Evolutionary conservation across 2,113 vertebrate genomes (phyloP), one percentile per base, ranked within the genome.

Genomic region (Gadus chalcogrammus): DNA sequence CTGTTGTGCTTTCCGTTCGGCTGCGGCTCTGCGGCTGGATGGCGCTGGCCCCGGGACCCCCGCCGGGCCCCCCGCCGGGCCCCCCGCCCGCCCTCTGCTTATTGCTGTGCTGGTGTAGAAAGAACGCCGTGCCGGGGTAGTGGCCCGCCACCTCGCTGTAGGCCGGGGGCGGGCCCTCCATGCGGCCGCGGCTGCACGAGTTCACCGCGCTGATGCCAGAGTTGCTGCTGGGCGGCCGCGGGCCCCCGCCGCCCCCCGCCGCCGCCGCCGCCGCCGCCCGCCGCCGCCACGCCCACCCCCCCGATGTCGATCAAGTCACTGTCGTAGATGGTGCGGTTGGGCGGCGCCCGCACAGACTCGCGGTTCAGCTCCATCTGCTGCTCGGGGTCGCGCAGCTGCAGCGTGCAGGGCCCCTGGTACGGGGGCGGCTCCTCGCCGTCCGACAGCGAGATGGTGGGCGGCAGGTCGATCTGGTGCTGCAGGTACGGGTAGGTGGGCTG

Each of bases 321-420:
- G 92, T 98, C 95, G 76, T 98, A 99, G 90, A 99, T 94, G 90
- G 97, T 99, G 84, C 97, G 89, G 91, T 99, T 99, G 83, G 97
- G 97, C 0, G 97, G 97, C 0, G 97, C 95, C 83, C 96, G 88
- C 80, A 99, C 97, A 0, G 97, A 98, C 81, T 98, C 96, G 0
- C 97, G 91, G 88, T 97, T 99, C 67, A 99, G 95, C 88, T 99
- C 97, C 92, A 97, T 94, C 90, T 99, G 97, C 87, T 99, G 97
- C 76, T 99, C 97, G 0, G 96, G 95, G 90, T 97, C 95, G 9
- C 97, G 92, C 64, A 99, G 95, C 87, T 98, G 96, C 76, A 99
- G 90, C 0, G 94, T 94, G 82, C 97, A 98, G 0, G 95, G 95
- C 5, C 97, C 97, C 87, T 98, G 95, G 89, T 99, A 99, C 0